A percentile compares a stretch with the other conserved stretches of the same genome.
Evolutionary conservation across 2,797 vertebrate genomes (phyloP).

Genomic region (Crenichthys baileyi): DNA sequence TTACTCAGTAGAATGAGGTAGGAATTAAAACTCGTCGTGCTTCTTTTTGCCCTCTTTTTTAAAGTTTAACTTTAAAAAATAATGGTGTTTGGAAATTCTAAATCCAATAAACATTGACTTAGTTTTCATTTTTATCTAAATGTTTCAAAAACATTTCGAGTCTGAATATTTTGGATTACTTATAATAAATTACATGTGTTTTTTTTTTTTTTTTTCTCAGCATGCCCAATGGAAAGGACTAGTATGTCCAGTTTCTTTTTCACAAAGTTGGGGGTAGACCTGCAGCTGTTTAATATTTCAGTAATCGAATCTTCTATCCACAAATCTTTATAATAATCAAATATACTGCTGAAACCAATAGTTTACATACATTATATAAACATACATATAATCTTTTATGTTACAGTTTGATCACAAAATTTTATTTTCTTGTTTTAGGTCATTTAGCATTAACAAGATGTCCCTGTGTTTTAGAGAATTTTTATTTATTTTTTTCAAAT

Average conservation of each 20-base stretch:
- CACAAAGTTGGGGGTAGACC: neutral
- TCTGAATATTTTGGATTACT: neutral
- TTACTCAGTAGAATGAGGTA: constrained; percentile 42
- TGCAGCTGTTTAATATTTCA: neutral
- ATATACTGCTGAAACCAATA: no score
- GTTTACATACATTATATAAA: no score
- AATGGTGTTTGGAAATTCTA: neutral
- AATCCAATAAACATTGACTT: no score
- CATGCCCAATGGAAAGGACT: neutral
- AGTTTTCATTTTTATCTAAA: neutral
- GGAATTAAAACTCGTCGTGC: constrained; percentile 24
- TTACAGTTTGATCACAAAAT: no score
- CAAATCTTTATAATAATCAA: no score
- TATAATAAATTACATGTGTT: neutral
- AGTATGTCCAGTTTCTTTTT: neutral
- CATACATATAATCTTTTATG: no score
- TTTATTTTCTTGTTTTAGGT: no score
- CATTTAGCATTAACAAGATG: no score
- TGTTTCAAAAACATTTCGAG: neutral
- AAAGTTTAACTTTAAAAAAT: constrained; percentile 51
- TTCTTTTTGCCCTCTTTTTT: constrained; percentile 25
- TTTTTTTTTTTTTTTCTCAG: neutral
- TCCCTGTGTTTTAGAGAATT: no score
- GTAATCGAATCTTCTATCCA: no score
- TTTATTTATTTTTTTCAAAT: no score